These are phyloP conservation scores for Novumbra hubbsi DNA, from an alignment of 2,797 vertebrate genomes.

Conservation along the genomic window DNA sequence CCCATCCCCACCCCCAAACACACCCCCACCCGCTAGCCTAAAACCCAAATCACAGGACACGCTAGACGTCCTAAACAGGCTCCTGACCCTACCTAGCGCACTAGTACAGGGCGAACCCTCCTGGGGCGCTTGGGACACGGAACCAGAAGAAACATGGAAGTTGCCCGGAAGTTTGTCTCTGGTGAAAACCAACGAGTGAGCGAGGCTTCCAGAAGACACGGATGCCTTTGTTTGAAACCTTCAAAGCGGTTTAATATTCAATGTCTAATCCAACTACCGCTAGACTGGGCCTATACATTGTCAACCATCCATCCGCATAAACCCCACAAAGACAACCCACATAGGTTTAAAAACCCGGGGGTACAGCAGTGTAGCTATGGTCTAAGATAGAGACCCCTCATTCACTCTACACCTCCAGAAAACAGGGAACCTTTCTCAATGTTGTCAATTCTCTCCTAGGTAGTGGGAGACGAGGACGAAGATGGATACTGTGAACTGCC, in stretches of 20 bases:
- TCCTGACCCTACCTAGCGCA: not conserved
- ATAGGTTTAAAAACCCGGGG: not conserved
- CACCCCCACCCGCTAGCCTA: constrained; percentile 35
- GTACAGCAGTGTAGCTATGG: not conserved
- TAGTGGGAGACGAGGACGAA: not conserved
- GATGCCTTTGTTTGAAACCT: constrained; percentile 48
- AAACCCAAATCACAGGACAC: constrained; percentile 61
- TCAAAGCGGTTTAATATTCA: constrained; percentile 71
- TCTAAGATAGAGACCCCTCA: not conserved
- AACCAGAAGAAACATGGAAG: constrained; percentile 37
- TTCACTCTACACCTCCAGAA: not conserved
- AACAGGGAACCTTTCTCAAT: not conserved
- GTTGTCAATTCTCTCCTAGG: not conserved
- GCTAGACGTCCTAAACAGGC: constrained; percentile 1
- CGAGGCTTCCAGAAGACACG: constrained; percentile 62
- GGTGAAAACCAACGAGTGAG: constrained; percentile 57
- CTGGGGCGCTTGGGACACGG: constrained; percentile 53
- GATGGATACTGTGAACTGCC: too few species aligned
- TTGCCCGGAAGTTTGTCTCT: constrained; percentile 53
- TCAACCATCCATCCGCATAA: constrained; percentile 36
- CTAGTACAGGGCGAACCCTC: constrained; percentile 19
- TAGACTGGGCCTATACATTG: constrained; percentile 43
- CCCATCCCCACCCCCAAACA: constrained; percentile 41
- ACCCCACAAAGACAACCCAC: too few species aligned
- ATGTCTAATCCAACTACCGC: constrained; percentile 68